phyloP scores from a whole-genome alignment of 2,113 vertebrate species.

The Pteruthius melanotis region DNA sequence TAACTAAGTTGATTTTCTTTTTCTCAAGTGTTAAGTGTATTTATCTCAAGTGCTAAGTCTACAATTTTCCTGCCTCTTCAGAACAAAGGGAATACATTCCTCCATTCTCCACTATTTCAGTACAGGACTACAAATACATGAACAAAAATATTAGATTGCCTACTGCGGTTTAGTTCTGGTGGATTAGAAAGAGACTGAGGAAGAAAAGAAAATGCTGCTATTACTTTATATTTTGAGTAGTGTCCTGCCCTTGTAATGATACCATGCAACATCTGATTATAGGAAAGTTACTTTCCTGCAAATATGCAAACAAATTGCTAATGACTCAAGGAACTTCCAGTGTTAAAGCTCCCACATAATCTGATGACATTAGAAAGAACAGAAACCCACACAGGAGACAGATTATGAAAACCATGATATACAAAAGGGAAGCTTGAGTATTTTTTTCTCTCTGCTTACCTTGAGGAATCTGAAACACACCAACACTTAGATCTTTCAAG shows the following conservation, averaged over 20 bases:
- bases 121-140: background rate
- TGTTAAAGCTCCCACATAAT: background rate
- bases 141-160: background rate
- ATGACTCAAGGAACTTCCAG: background rate
- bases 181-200: background rate
- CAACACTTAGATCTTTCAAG: constrained; percentile 61
- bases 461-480: constrained; percentile 66
- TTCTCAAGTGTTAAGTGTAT: background rate
- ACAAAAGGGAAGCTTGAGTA: background rate
- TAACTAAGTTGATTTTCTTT: background rate
- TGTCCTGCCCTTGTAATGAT: background rate
- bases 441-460: constrained; percentile 10
- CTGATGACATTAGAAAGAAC: background rate
- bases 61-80: background rate
- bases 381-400: background rate
- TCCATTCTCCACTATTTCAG: background rate
- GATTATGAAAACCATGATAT: background rate
- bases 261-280: background rate
- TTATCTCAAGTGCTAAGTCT: background rate
- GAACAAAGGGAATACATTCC: background rate
- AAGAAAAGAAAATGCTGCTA: background rate
- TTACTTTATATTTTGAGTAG: background rate
- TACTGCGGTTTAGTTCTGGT: background rate
- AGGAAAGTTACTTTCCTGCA: background rate
- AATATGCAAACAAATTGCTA: background rate